phyloP scores from a whole-genome alignment of 2,888 invertebrate species.

The Sphaerophoria taeniata region DNA sequence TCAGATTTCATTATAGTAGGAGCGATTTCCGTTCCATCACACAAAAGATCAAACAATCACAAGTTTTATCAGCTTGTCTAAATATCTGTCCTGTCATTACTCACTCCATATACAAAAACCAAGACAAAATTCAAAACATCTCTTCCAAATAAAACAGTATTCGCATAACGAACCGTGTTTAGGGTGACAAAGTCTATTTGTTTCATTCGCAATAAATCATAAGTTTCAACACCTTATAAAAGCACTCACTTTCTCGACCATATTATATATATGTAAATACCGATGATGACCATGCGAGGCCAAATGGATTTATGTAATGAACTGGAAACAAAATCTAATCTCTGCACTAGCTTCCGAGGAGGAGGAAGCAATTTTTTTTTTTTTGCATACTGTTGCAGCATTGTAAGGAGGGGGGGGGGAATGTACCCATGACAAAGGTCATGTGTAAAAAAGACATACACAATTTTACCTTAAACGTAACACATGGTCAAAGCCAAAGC shows the following conservation, averaged over 20 bases:
- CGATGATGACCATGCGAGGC: conserved; percentile 1
- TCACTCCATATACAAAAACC: conserved; percentile 39
- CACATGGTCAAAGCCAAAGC: conserved; percentile 26
- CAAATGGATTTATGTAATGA: conserved; percentile 53
- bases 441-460: neutral
- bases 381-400: conserved; percentile 46
- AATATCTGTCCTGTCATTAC: conserved; percentile 57
- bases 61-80: conserved; percentile 45
- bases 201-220: neutral
- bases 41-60: conserved; percentile 36
- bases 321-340: conserved; percentile 56
- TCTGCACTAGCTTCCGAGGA: conserved; percentile 41
- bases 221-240: conserved; percentile 12
- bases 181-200: neutral
- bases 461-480: conserved; percentile 43
- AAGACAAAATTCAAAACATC: conserved; percentile 5
- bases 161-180: neutral
- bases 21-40: conserved; percentile 8
- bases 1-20: neutral
- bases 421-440: conserved; percentile 13
- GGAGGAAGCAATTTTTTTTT: too few species aligned
- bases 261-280: too few species aligned
- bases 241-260: conserved; percentile 40
- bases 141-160: neutral
- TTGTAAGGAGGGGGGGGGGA: neutral